Evolutionary conservation across 2,113 vertebrate species (phyloP).

Genomic region (Egretta garzetta): DNA sequence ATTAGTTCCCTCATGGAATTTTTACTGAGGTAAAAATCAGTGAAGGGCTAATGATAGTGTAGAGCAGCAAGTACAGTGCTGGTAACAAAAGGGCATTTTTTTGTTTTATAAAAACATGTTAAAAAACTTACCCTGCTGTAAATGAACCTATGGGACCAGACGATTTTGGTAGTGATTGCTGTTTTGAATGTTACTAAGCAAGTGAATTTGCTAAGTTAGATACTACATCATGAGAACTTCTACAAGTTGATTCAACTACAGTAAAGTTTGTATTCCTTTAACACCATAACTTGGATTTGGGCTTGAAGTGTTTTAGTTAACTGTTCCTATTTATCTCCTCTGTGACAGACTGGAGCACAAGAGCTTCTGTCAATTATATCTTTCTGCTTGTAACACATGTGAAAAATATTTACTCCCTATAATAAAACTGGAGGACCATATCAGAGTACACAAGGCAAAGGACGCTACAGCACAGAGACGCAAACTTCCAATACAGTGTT

Average conservation of each 20-base stretch:
- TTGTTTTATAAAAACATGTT: background rate
- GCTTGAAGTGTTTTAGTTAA: background rate
- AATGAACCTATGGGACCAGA: background rate
- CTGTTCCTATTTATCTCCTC: background rate
- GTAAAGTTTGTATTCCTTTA: background rate
- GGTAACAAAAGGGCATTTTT: background rate
- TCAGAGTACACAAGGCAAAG: background rate
- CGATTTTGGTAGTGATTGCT: background rate
- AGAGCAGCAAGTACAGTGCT: background rate
- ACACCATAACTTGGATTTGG: background rate
- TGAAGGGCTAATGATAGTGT: background rate
- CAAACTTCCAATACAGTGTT: background rate
- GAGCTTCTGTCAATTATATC: background rate
- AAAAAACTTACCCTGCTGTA: background rate
- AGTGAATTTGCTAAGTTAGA: background rate
- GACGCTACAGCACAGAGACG: background rate
- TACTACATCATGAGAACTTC: background rate
- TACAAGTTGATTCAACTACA: background rate
- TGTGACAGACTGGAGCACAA: background rate
- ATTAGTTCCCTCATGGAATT: background rate
- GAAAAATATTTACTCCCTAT: background rate
- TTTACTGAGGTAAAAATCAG: background rate
- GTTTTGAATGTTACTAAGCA: background rate
- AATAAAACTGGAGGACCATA: background rate
- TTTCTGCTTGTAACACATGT: background rate